Base-by-base conservation (phyloP, 2,113 vertebrate species). In the Misgurnus mizolepis region DNA sequence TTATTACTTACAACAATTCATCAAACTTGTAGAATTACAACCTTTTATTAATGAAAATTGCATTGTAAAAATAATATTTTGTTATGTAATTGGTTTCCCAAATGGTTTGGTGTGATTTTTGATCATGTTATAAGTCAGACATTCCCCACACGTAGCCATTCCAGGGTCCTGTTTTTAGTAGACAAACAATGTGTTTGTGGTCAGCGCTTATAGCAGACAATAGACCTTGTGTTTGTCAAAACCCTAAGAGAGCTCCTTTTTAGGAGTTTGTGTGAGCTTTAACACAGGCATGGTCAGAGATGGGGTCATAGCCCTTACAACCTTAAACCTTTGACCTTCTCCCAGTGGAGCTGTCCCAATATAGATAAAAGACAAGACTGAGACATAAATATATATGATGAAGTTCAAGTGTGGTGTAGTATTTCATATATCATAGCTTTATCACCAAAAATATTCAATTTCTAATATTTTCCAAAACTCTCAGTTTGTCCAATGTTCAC, bases 171-270 rank as follows among this genome's bases (percentile, higher is more conserved):
- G 18, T 70, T 65, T 85, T 83, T 83, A 76, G 61, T 74, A 81
- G 70, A 67, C 82, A 79, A 49, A 74, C 12, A 76, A 66, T 80
- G 71, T 80, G 60, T 40, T 85, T 76, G 72, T 87, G 86, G 85
- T 85, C 89, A 87, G 83, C 88, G 78, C 83, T 85, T 80, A 87
- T 76, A 88, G 79, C 80, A 83, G 83, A 91, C 88, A 91, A 91
- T 82, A 76, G 86, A 9, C 62, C 85, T 81, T 87, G 81, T 39
- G 12, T 64, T 39, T 64, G 18, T 34, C 27, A 78, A 89, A 75
- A 87, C 55, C 83, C 82, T 78, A 84, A 85, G 82, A 89, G 82
- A 86, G 50, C 64, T 73, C 80, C 87, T 79, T 80, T 88, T 86
- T 85, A 82, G 85, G 83, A 86, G 87, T 83, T 85, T 73, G 82